Evolutionary conservation across 2,888 invertebrate species (phyloP).

Genomic region (Embidobia sp.): DNA sequence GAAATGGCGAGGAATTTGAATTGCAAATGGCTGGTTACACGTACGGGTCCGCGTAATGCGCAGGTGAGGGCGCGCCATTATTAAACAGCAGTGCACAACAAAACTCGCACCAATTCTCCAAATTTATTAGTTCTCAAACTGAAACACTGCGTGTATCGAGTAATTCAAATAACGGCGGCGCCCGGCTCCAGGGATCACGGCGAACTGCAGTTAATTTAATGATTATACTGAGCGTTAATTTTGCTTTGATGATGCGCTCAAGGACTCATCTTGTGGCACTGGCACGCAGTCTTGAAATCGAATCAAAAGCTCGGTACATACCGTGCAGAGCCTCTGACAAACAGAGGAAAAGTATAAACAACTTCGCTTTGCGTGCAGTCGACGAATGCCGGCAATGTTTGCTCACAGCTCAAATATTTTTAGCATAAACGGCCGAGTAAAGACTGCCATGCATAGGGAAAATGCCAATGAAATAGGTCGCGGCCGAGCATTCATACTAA

Average conservation of each 20-base stretch:
- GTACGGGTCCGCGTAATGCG: slow-evolving; percentile 24
- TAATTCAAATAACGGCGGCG: slow-evolving; percentile 4
- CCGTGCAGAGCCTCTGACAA: no score
- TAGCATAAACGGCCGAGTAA: no score
- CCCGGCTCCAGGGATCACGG: not conserved
- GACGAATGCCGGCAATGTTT: no score
- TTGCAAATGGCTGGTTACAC: slow-evolving; percentile 41
- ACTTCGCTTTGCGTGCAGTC: no score
- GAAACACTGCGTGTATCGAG: not conserved
- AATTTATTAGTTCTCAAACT: slow-evolving; percentile 32
- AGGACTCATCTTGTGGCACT: slow-evolving; percentile 31
- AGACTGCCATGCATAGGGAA: no score
- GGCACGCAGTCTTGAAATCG: slow-evolving; percentile 65
- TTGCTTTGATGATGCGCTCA: slow-evolving; percentile 33
- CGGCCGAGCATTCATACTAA: no score
- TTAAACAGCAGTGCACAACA: slow-evolving; percentile 44
- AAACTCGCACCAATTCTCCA: slow-evolving; percentile 19
- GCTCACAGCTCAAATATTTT: no score
- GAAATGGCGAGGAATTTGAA: slow-evolving; percentile 24
- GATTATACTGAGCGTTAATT: slow-evolving; percentile 37
- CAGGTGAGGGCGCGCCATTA: slow-evolving; percentile 22
- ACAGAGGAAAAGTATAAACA: no score
- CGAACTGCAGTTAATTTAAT: slow-evolving; percentile 34
- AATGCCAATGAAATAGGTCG: no score
- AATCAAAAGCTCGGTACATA: slow-evolving; percentile 71